Evolutionary conservation across 2,888 invertebrate genomes (phyloP).

Genomic region (Alloscopus bannaensis): DNA sequence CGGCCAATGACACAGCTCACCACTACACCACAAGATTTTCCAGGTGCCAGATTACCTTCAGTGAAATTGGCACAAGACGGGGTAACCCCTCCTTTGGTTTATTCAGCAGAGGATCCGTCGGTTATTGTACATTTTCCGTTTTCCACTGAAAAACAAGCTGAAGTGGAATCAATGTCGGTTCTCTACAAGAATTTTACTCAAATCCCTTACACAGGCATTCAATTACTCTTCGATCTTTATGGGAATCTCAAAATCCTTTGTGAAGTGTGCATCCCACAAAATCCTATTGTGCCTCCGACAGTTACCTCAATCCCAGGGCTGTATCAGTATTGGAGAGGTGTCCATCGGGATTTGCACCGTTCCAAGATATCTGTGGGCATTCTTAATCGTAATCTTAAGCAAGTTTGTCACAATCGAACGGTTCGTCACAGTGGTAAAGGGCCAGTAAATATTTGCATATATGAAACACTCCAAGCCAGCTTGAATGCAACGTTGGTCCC

Average conservation of each 20-base stretch:
- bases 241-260: too few relatives aligned
- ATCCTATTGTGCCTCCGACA: too few relatives aligned
- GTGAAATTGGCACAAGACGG: background rate
- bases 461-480: background rate
- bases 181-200: too few relatives aligned
- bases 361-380: background rate
- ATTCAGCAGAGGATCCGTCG: constrained; percentile 1
- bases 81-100: background rate
- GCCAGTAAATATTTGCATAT: background rate
- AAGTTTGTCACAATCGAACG: background rate
- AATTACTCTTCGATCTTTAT: too few relatives aligned
- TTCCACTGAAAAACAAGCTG: too few relatives aligned
- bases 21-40: constrained; percentile 5
- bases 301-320: too few relatives aligned
- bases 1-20: too few relatives aligned
- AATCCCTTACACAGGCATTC: too few relatives aligned
- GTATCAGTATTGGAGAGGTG: background rate
- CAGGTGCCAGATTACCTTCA: background rate
- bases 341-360: background rate
- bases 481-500: background rate
- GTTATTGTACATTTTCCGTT: constrained; percentile 1
- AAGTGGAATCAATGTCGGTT: too few relatives aligned
- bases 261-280: too few relatives aligned
- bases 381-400: background rate
- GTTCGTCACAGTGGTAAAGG: background rate